Percentiles rank a stretch among this genome's conserved stretches.
Evolutionary conservation across 2,888 invertebrate genomes (phyloP).

Genomic region (Lasioglossum malachurum): DNA sequence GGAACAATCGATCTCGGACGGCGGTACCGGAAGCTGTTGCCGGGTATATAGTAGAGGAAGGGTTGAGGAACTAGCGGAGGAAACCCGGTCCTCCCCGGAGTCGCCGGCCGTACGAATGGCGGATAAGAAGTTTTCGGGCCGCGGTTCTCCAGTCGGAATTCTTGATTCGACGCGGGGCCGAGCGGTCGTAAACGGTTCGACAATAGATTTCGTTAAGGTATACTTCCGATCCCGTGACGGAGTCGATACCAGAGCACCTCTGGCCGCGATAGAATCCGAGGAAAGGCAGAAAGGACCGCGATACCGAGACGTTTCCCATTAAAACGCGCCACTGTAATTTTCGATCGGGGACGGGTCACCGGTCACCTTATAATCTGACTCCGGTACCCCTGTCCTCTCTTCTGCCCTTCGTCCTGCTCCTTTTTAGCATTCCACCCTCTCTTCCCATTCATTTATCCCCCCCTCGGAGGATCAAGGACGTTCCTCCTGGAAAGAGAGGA

Average conservation of each 20-base stretch:
- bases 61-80: not conserved
- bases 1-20: conserved; percentile 7
- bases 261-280: conserved; percentile 46
- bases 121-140: conserved; percentile 1
- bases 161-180: not conserved
- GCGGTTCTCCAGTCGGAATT: conserved; percentile 9
- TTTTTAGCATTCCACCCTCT: conserved; percentile 49
- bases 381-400: not conserved
- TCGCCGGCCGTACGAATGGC: not conserved
- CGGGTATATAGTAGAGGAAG: not conserved
- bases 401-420: conserved; percentile 1
- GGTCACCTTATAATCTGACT: conserved; percentile 35
- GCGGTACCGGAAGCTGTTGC: not conserved
- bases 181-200: conserved; percentile 49
- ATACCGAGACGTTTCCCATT: conserved; percentile 58
- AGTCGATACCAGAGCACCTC: conserved; percentile 63
- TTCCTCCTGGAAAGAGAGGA: not conserved
- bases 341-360: conserved; percentile 49
- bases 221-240: conserved; percentile 42
- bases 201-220: conserved; percentile 66
- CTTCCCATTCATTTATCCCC: conserved; percentile 41
- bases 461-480: not conserved
- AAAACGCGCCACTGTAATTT: conserved; percentile 63
- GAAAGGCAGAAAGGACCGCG: conserved; percentile 36
- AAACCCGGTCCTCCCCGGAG: not conserved